Base-by-base conservation (phyloP, 2,797 vertebrate genomes). In the Betta splendens region DNA sequence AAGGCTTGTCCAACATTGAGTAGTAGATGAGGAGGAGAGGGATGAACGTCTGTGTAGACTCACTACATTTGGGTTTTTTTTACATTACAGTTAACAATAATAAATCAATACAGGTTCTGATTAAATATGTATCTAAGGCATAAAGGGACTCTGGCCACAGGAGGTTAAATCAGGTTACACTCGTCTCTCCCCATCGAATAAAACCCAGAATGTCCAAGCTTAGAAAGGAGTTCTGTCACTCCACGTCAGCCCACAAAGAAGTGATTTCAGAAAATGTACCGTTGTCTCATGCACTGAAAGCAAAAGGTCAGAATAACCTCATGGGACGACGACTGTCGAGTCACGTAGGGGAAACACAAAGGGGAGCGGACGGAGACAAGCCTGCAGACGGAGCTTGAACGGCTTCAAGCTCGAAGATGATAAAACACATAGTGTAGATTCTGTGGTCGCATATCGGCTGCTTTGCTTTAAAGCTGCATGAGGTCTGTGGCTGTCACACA, bases 241-340 rank as follows among this genome's bases (percentile, higher is more conserved):
- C 15, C 15, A 20, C 28, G 77, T 85, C 56, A 81, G 60, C 6
- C 6, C 12, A 7, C 35, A 47, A 22, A 39, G 58, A 43, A 62
- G 57, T 40, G 47, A 52, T 46, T 77, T 59, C 39, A 68, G 61
- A 70, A 65, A 67, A 66, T 11, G 48, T 64, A 63, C 38, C 28
- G 47, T 33, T 65, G 73, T 67, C 58, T 66, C 45, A 60, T 66
- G 58, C 69, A 52, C 57, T 22, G 46, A 65, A 80, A 72, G 57
- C 50, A 26, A 79, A 85, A 87, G 85, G 83, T 84, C 81, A 75
- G 51, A 39, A 60, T 67, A 78, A 87, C 72, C 80, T 81, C 36
- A 16, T 44, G 52, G 54, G 66, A 77, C 47, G 61, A 26, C 40
- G 66, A 49, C 72, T 85, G 72, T 80, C 79, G 1, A 56, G 52